Conservation (phyloP, 1,140 invertebrate species). For the Zaprionus taronus region DNA sequence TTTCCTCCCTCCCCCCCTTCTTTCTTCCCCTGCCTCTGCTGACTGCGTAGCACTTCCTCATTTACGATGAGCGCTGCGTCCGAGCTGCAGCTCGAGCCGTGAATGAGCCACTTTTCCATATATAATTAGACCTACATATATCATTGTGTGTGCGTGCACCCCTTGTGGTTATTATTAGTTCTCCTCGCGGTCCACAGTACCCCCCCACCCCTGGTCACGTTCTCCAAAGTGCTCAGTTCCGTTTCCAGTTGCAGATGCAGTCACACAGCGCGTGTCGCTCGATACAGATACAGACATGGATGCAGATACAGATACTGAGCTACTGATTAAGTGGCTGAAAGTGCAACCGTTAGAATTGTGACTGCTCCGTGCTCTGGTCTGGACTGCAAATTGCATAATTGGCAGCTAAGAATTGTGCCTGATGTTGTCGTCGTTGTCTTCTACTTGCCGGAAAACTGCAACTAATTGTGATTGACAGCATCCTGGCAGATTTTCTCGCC, state of each 20-base stretch:
- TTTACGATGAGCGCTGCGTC: constrained; percentile 46
- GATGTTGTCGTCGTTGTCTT: not conserved
- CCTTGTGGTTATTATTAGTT: constrained; percentile 73
- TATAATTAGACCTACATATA: constrained; percentile 62
- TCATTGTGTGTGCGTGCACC: constrained; percentile 57
- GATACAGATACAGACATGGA: constrained; percentile 25
- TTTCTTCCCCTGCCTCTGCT: not conserved
- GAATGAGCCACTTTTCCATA: constrained; percentile 43
- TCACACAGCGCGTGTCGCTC: constrained; percentile 23
- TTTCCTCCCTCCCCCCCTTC: not conserved
- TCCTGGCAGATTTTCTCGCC: constrained; percentile 52
- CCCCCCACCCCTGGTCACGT: not conserved
- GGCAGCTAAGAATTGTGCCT: constrained; percentile 36
- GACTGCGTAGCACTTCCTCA: constrained; percentile 55
- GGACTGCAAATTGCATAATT: constrained; percentile 64
- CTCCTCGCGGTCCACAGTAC: not conserved
- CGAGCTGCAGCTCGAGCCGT: constrained; percentile 40
- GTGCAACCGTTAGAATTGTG: constrained; percentile 56
- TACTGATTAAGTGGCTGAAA: constrained; percentile 37
- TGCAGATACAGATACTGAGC: constrained; percentile 31
- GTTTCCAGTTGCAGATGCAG: constrained; percentile 52
- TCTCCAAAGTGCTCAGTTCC: constrained; percentile 73
- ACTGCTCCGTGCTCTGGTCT: constrained; percentile 22
- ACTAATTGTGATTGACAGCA: constrained; percentile 74
- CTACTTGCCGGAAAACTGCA: constrained; percentile 39